Conservation (phyloP, 2,113 vertebrate species). For the Acanthisitta chloris region DNA sequence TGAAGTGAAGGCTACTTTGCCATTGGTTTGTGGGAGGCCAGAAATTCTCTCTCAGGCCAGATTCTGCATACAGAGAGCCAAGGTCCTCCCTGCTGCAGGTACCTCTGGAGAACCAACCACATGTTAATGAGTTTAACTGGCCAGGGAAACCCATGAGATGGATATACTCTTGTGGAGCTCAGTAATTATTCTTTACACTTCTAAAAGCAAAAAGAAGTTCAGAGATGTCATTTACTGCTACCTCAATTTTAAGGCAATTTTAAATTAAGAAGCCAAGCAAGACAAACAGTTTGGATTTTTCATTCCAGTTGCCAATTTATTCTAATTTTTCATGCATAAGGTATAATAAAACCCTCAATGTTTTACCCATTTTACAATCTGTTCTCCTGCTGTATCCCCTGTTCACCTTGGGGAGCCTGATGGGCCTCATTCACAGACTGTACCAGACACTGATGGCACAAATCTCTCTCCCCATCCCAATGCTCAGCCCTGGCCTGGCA, state of each 20-base stretch:
- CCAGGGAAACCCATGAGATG: neutral
- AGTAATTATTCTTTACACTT: neutral
- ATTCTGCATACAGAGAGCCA: neutral
- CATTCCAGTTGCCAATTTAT: neutral
- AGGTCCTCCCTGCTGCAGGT: neutral
- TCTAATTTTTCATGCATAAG: neutral
- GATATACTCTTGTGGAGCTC: neutral
- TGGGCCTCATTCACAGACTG: neutral
- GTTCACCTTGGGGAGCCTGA: neutral
- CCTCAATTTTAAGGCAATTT: neutral
- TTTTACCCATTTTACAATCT: neutral
- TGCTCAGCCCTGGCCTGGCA: neutral
- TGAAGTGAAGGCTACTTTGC: neutral
- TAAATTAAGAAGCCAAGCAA: neutral
- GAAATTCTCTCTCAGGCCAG: neutral
- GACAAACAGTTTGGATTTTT: neutral
- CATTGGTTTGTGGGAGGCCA: neutral
- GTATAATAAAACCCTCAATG: neutral
- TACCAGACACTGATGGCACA: neutral
- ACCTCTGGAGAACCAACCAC: neutral
- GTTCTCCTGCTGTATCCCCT: neutral
- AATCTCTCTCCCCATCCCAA: accelerated
- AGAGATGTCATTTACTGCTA: neutral
- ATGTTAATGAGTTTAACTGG: neutral
- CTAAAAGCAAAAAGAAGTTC: neutral